Evolutionary conservation across 2,888 invertebrate species (phyloP), one percentile per base, ranked within the genome.

Genomic region (Eupithecia pulchellata): DNA sequence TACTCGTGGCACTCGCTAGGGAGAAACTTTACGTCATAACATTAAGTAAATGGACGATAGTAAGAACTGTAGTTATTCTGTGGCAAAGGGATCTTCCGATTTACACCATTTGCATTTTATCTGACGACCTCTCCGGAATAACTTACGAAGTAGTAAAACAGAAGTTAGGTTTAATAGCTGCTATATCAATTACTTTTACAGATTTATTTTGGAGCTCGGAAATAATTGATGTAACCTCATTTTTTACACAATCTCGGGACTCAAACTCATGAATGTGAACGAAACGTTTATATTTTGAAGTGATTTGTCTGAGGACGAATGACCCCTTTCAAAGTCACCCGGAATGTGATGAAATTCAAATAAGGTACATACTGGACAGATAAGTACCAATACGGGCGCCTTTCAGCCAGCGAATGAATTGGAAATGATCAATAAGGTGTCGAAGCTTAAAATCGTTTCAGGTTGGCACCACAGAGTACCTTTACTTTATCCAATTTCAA

Each of bases 271-370:
- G 85, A 87, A 88, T 88, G 81, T 82, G 79, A 84, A 84, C 85
- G 79, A 80, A 82, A 82, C 76, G 78, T 81, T 82, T 78, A 69
- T 78, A 80, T 85, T 85, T 86, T 81, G 77, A 82, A 75, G 76
- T 73, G 73, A 74, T 77, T 73, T 75, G n/a, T 58, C 32, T 29
- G 8, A 58, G 61, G 20, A 61, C 75, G 75, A 81, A 77, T 79
- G 81, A 86, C 86, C 88, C 85, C 85, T 83, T 81, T 86, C 86
- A 86, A 87, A 83, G 83, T 85, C 82, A 75, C 69, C 73, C 68
- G 64, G 66, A 81, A 79, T 80, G 77, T 78, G 72, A 78, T 78
- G 75, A 79, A 75, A 73, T 74, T 73, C 61, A 67, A 74, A 75
- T 66, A 75, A 73, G 52, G 20, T 69, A 64, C 55, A 32, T 57